Evolutionary conservation across 2,797 vertebrate genomes (phyloP), one percentile per base, ranked within the genome.

Genomic region (Corythornis leucogaster): DNA sequence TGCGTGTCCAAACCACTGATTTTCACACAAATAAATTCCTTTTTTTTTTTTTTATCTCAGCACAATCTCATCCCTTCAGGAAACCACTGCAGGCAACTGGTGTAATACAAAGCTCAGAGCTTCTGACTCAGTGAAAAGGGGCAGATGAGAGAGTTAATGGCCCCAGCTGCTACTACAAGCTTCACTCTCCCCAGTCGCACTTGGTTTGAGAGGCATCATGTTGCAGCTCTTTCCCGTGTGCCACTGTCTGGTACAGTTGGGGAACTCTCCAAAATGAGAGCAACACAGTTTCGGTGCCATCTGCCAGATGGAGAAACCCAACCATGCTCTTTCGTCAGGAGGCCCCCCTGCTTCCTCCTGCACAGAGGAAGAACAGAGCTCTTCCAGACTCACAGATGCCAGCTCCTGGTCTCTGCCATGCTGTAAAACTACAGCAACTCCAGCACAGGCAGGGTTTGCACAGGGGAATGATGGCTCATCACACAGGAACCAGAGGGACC

Each of bases 231-330:
- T 90, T 95, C 76, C 84, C 78, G 46, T 75, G 74, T 77, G 85
- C 48, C 48, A 25, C 77, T 89, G 46, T 81, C 43, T 30, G 18
- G 28, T 22, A 20, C 30, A 61, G 25, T 8, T 71, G 69, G 80
- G 78, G 82, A 78, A 74, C 71, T 92, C 83, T 95, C 71, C 80
- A 89, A 90, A 95, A 85, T 50, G 17, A 92, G 86, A 95, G 64
- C 50, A 69, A 20, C 38, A 25, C n/a, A 11, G 24, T 87, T 92
- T 86, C 10, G 5, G 61, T 86, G 58, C 69, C 2, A 8, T 38
- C 54, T 94, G 77, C 63, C 74, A 82, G 67, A 85, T 3, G 0
- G 42, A 92, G 78, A 89, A 94, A 93, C 76, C 8, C 4, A 67
- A n/a, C 31, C 18, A 3, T 12, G 26, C 31, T 85, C 55, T 89